Conservation (phyloP, 2,113 vertebrate genomes). For the Psettodes erumei region DNA sequence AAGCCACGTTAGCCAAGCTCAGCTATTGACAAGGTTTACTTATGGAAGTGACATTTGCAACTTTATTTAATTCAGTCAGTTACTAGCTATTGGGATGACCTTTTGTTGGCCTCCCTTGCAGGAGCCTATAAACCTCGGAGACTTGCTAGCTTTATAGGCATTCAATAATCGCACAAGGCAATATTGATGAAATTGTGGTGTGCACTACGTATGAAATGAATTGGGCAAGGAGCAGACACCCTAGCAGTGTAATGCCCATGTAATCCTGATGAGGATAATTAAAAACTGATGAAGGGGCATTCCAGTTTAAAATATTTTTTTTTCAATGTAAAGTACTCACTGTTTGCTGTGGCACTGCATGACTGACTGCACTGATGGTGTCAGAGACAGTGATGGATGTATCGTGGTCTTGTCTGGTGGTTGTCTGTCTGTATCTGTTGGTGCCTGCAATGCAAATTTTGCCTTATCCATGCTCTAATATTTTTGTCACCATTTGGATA, state of each 20-base stretch:
- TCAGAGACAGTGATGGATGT: slow-evolving; percentile 49
- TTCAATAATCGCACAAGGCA: slow-evolving; percentile 77
- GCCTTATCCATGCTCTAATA: background rate
- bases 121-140: slow-evolving; percentile 68
- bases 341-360: slow-evolving; percentile 26
- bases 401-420: slow-evolving; percentile 39
- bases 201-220: slow-evolving; percentile 67
- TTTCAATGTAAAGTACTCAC: slow-evolving; percentile 14
- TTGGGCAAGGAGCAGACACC: slow-evolving; percentile 49
- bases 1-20: slow-evolving; percentile 49
- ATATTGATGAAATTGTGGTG: slow-evolving; percentile 77
- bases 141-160: slow-evolving; percentile 67
- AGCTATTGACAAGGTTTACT: slow-evolving; percentile 76
- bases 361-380: slow-evolving; percentile 16
- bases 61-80: slow-evolving; percentile 82
- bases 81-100: slow-evolving; percentile 79
- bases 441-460: slow-evolving; percentile 17
- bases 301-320: background rate
- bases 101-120: slow-evolving; percentile 72
- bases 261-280: slow-evolving; percentile 51
- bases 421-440: slow-evolving; percentile 43
- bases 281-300: slow-evolving; percentile 54
- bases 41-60: slow-evolving; percentile 81
- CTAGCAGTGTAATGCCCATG: slow-evolving; percentile 22
- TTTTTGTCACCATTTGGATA: background rate